These are phyloP conservation scores for Drosophila eugracilis DNA, from an alignment of 1,140 invertebrate genomes.

Conservation along the genomic window DNA sequence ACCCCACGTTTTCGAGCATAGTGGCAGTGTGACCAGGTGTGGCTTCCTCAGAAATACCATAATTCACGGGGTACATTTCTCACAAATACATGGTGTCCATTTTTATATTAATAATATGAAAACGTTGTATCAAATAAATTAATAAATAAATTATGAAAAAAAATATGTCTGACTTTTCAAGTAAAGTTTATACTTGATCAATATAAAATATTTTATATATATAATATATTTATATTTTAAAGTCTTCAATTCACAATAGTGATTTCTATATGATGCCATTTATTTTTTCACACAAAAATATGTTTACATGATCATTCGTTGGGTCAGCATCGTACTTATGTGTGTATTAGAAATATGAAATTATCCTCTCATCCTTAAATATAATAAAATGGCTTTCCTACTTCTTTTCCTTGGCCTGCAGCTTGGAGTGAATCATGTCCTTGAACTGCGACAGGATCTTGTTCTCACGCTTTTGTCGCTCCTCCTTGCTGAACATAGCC, in stretches of 20 bases:
- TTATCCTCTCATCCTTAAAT: background rate
- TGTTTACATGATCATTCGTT: background rate
- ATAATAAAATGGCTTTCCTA: constrained; percentile 16
- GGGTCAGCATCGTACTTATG: no score
- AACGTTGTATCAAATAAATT: no score
- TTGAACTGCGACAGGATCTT: constrained; percentile 98
- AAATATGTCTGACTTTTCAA: no score
- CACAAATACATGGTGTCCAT: background rate
- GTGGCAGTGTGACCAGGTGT: constrained; percentile 19
- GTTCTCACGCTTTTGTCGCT: constrained; percentile 97
- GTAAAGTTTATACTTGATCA: no score
- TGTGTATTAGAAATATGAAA: no score
- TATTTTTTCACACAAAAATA: constrained; percentile 4
- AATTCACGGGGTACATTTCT: no score
- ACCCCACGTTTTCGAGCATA: constrained; percentile 43
- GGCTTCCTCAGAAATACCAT: background rate
- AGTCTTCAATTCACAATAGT: background rate
- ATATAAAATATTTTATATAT: no score
- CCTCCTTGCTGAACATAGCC: constrained; percentile 99
- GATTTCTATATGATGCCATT: no score
- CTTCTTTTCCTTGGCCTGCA: constrained; percentile 85
- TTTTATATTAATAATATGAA: background rate
- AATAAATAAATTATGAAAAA: no score
- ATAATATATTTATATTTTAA: no score
- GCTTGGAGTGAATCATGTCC: constrained; percentile 93